Percentiles rank a stretch among this genome's conserved stretches.
Evolutionary conservation across 2,797 vertebrate genomes (phyloP).

Genomic region (Eospalax fontanierii): DNA sequence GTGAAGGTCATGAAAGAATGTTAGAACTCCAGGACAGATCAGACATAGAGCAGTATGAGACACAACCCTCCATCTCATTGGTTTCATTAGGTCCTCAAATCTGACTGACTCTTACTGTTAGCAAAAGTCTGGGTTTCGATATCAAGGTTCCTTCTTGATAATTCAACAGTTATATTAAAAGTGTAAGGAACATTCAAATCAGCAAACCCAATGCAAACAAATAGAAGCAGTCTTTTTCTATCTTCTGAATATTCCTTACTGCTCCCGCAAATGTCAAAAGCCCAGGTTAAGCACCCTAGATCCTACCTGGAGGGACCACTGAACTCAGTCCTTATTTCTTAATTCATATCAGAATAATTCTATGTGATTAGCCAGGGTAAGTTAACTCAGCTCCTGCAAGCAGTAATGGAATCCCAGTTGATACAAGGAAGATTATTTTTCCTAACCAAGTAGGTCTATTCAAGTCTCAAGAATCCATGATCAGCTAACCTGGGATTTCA

Average conservation of each 20-base stretch:
- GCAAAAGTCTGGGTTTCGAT: background rate
- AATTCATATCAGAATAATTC: background rate
- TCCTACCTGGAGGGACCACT: background rate
- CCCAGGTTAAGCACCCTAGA: background rate
- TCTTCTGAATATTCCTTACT: background rate
- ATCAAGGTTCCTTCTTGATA: background rate
- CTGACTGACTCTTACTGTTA: background rate
- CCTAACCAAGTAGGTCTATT: background rate
- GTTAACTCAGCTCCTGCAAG: background rate
- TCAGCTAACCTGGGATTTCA: background rate
- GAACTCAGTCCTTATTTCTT: background rate
- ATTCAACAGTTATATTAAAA: background rate
- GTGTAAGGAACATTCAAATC: background rate
- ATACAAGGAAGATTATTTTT: background rate
- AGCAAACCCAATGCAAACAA: too few species aligned
- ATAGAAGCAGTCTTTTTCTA: background rate
- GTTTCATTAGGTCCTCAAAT: background rate
- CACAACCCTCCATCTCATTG: background rate
- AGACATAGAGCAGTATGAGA: accelerated
- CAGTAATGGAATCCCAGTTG: background rate
- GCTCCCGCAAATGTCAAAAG: background rate
- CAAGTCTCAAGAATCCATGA: background rate
- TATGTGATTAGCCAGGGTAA: background rate
- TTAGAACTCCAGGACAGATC: background rate
- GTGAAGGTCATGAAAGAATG: too few species aligned